phyloP scores from a whole-genome alignment of 2,888 invertebrate genomes.

The Achlya flavicornis region DNA sequence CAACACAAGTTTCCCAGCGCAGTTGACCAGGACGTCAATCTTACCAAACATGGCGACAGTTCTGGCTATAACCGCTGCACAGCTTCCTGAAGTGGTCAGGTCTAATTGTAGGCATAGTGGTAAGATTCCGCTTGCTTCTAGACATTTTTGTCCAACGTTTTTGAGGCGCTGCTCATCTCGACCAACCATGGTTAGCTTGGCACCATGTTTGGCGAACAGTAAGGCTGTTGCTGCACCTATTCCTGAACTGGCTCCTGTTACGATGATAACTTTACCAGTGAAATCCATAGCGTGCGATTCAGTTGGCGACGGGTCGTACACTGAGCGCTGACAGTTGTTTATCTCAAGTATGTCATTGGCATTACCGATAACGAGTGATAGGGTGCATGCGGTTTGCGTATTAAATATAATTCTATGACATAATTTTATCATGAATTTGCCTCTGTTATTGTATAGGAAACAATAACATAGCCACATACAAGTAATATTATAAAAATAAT shows the following conservation, averaged over 20 bases:
- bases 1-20: slow-evolving; percentile 89
- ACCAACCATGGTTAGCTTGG: slow-evolving; percentile 55
- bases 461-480: not conserved
- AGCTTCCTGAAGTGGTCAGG: slow-evolving; percentile 85
- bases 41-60: slow-evolving; percentile 86
- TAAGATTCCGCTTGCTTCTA: slow-evolving; percentile 33
- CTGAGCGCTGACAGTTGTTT: slow-evolving; percentile 1
- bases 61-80: slow-evolving; percentile 84
- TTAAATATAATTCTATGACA: not conserved
- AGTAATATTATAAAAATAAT: too few species aligned
- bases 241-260: slow-evolving; percentile 66
- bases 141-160: slow-evolving; percentile 46
- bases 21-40: slow-evolving; percentile 90
- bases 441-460: not conserved
- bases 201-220: slow-evolving; percentile 54
- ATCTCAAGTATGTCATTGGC: slow-evolving; percentile 8
- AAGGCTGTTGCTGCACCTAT: slow-evolving; percentile 62
- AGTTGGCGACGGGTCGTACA: not conserved
- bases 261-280: slow-evolving; percentile 58
- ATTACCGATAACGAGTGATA: slow-evolving; percentile 17
- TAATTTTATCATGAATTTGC: not conserved
- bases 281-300: slow-evolving; percentile 52
- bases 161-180: slow-evolving; percentile 54
- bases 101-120: slow-evolving; percentile 79
- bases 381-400: not conserved